Conservation (phyloP, 2,888 invertebrate genomes). For the Therioaphis trifolii region DNA sequence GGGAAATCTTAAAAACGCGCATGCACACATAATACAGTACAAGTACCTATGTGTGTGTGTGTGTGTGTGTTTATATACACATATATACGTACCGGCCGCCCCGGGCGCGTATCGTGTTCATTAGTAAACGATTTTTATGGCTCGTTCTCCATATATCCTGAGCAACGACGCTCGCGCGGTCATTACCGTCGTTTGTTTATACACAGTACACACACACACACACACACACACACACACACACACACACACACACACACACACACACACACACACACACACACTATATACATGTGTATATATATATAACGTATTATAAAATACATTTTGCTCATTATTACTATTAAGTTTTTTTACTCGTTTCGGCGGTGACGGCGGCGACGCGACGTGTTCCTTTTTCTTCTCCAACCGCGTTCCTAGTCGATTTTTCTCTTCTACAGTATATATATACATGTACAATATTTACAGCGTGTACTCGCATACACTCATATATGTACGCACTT, state of each 20-base stretch:
- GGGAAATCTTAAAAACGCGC: not conserved
- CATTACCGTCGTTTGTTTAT: constrained; percentile 51
- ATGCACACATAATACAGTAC: too few relatives aligned
- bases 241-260: too few relatives aligned
- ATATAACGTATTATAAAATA: not conserved
- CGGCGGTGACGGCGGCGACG: not conserved
- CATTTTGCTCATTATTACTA: not conserved
- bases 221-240: too few relatives aligned
- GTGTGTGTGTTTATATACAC: too few relatives aligned
- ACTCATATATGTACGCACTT: not conserved
- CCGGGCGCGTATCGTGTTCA: constrained; percentile 47
- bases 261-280: too few relatives aligned
- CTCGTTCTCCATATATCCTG: not conserved
- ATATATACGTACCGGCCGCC: not conserved
- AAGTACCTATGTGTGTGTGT: too few relatives aligned
- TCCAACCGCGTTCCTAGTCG: not conserved
- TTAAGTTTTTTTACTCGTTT: not conserved
- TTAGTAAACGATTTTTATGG: constrained; percentile 59
- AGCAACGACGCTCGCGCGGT: not conserved
- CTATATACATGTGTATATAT: too few relatives aligned
- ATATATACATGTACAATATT: not conserved
- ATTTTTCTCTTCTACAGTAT: not conserved
- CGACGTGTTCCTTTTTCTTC: not conserved
- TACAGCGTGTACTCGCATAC: not conserved
- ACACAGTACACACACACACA: not conserved